Evolutionary conservation across 2,888 invertebrate genomes (phyloP).

Genomic region (Drosophila percnosoma): DNA sequence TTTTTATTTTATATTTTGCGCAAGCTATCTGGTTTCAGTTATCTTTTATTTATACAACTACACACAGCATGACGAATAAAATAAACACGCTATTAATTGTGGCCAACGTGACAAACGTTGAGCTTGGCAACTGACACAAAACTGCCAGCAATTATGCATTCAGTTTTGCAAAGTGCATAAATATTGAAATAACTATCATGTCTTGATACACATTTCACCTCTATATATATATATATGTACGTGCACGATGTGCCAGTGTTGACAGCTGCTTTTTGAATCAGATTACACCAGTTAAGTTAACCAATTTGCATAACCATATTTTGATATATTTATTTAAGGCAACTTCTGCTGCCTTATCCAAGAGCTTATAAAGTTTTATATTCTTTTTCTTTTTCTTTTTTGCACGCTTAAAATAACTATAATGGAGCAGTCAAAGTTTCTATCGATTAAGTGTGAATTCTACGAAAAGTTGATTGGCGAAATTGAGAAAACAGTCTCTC

Average conservation of each 20-base stretch:
- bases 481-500: slow-evolving; percentile 8
- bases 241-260: slow-evolving; percentile 20
- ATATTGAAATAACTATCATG: slow-evolving; percentile 25
- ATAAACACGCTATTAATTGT: slow-evolving; percentile 72
- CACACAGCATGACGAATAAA: slow-evolving; percentile 25
- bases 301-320: slow-evolving; percentile 1
- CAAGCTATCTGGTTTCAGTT: slow-evolving; percentile 11
- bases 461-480: background rate
- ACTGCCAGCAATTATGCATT: slow-evolving; percentile 38
- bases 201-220: background rate
- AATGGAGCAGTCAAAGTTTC: background rate
- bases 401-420: background rate
- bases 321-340: background rate
- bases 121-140: slow-evolving; percentile 41
- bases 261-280: slow-evolving; percentile 20
- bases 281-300: background rate
- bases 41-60: slow-evolving; percentile 12
- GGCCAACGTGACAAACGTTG: slow-evolving; percentile 46
- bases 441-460: background rate
- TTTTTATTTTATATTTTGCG: slow-evolving; percentile 17
- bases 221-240: background rate
- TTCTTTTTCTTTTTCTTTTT: background rate
- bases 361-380: background rate
- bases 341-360: background rate
- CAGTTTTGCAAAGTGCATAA: slow-evolving; percentile 38